Percentiles rank a stretch among this genome's conserved stretches.
These are phyloP conservation scores for Plodia interpunctella DNA, from an alignment of 1,140 invertebrate species.

Conservation along the genomic window DNA sequence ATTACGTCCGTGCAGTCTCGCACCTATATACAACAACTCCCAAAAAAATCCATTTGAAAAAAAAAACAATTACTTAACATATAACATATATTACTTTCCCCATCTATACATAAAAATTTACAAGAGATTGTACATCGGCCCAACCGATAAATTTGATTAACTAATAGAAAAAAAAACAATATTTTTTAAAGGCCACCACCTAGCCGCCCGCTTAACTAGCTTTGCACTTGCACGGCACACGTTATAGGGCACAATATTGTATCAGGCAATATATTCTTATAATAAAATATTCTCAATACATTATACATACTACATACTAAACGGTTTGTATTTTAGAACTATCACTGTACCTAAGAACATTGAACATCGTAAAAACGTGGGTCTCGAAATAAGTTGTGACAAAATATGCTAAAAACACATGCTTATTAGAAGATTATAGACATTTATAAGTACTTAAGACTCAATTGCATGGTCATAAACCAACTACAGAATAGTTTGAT, in stretches of 20 bases:
- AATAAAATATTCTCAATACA: slow-evolving; percentile 60
- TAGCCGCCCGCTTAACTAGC: slow-evolving; percentile 23
- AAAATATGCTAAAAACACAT: background rate
- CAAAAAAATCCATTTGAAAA: slow-evolving; percentile 35
- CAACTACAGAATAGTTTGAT: too few species aligned
- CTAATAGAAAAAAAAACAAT: slow-evolving; percentile 45
- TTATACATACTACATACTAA: slow-evolving; percentile 58
- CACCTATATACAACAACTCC: slow-evolving; percentile 54
- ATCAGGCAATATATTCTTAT: slow-evolving; percentile 53
- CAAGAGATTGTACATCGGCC: slow-evolving; percentile 60
- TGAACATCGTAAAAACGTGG: slow-evolving; percentile 24
- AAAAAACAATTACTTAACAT: slow-evolving; percentile 60
- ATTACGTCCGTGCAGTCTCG: slow-evolving; percentile 13
- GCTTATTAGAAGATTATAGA: background rate
- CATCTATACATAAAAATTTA: slow-evolving; percentile 74
- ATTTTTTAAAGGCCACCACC: slow-evolving; percentile 24
- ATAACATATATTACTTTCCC: slow-evolving; percentile 74
- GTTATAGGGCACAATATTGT: slow-evolving; percentile 65
- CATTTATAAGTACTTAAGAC: background rate
- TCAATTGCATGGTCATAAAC: too few species aligned
- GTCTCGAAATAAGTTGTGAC: slow-evolving; percentile 6
- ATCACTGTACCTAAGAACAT: slow-evolving; percentile 51
- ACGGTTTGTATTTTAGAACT: slow-evolving; percentile 59
- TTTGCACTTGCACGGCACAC: slow-evolving; percentile 54
- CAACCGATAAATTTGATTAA: slow-evolving; percentile 35